Conservation (phyloP, 2,888 invertebrate genomes). For the Heliconius cydno region DNA sequence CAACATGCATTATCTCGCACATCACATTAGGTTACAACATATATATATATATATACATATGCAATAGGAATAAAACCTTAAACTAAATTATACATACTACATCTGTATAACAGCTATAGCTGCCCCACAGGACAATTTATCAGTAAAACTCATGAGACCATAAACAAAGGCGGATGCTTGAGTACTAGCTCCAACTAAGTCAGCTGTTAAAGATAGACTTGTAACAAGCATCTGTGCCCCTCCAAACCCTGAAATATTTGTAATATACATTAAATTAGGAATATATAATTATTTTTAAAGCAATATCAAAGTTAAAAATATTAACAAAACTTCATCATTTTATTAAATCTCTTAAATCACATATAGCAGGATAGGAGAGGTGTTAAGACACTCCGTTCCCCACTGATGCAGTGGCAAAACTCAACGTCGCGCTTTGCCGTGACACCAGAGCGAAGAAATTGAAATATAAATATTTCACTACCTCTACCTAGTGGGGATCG, state of each 20-base stretch:
- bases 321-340: neutral
- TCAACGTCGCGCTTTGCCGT: too few species aligned
- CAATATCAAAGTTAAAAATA: neutral
- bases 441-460: too few species aligned
- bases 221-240: constrained; percentile 93
- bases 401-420: too few species aligned
- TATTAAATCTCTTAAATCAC: neutral
- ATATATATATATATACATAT: neutral
- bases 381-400: too few species aligned
- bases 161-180: constrained; percentile 96
- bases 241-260: constrained; percentile 85
- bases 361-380: too few species aligned
- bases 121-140: constrained; percentile 94
- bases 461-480: too few species aligned
- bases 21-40: neutral
- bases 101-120: constrained; percentile 92
- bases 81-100: constrained; percentile 79
- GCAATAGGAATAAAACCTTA: neutral
- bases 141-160: constrained; percentile 95
- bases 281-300: neutral
- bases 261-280: neutral
- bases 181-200: constrained; percentile 92
- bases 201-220: constrained; percentile 93
- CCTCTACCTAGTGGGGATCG: too few species aligned
- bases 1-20: too few species aligned